Percentiles rank a stretch among this genome's conserved stretches.
Evolutionary conservation across 2,797 vertebrate species (phyloP).

Genomic region (Chromobotia macracanthus): DNA sequence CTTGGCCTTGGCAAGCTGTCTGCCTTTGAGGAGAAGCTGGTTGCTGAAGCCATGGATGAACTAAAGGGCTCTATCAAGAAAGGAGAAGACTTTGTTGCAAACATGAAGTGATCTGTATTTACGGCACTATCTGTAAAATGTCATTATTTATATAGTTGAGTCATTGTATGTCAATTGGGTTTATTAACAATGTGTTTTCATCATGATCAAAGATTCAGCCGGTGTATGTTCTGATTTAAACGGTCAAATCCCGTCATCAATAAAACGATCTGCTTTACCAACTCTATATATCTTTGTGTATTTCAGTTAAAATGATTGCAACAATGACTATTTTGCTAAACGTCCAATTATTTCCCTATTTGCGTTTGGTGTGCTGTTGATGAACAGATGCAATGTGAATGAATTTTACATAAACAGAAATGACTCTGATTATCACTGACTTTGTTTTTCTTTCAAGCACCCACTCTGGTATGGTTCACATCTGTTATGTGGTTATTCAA

Average conservation of each 20-base stretch:
- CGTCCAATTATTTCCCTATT: neutral
- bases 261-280: constrained; percentile 38
- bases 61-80: constrained; percentile 97
- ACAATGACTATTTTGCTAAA: neutral
- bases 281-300: neutral
- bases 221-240: constrained; percentile 13
- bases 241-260: constrained; percentile 19
- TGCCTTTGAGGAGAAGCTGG: constrained; percentile 93
- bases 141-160: constrained; percentile 56
- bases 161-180: constrained; percentile 14
- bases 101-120: constrained; percentile 83
- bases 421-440: neutral
- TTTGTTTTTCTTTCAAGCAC: neutral
- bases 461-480: neutral
- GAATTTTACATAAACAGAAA: neutral
- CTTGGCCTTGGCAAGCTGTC: constrained; percentile 91
- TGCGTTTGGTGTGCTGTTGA: neutral
- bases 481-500: neutral
- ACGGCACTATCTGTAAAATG: neutral
- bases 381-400: neutral
- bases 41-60: constrained; percentile 85
- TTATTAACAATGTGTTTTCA: constrained; percentile 19
- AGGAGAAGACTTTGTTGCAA: constrained; percentile 93
- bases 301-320: constrained; percentile 1
- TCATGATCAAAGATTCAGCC: constrained; percentile 24